A percentile compares a stretch with the other conserved stretches of the same genome.
Evolutionary conservation across 2,113 vertebrate genomes (phyloP).

Genomic region (Sphyrna mokarran): DNA sequence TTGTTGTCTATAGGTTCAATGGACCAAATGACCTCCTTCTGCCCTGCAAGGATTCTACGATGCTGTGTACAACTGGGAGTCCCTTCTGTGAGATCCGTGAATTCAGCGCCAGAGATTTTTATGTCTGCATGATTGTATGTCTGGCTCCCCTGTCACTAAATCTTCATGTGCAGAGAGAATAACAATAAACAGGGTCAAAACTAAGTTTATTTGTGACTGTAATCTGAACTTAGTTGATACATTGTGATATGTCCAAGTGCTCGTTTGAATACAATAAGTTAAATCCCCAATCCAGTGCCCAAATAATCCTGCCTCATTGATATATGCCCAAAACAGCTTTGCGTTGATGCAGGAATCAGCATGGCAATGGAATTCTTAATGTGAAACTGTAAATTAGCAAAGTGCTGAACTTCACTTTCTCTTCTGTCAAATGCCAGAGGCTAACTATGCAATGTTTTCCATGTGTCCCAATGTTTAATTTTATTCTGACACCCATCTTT

Average conservation of each 20-base stretch:
- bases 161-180: not conserved
- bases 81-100: not conserved
- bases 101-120: not conserved
- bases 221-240: not conserved
- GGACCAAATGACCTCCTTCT: too few species aligned
- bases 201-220: not conserved
- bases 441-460: not conserved
- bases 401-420: not conserved
- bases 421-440: not conserved
- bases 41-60: too few species aligned
- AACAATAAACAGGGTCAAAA: not conserved
- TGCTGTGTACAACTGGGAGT: not conserved
- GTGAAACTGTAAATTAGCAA: not conserved
- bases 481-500: constrained; percentile 31
- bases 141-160: not conserved
- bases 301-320: not conserved
- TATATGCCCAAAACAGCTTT: not conserved
- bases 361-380: not conserved
- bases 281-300: not conserved
- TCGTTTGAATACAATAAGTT: not conserved
- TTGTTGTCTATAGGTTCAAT: too few species aligned
- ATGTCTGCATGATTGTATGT: not conserved
- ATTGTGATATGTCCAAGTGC: not conserved
- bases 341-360: not conserved
- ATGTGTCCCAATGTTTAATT: not conserved